phyloP scores from a whole-genome alignment of 1,140 invertebrate species.

The Panonychus citri region DNA sequence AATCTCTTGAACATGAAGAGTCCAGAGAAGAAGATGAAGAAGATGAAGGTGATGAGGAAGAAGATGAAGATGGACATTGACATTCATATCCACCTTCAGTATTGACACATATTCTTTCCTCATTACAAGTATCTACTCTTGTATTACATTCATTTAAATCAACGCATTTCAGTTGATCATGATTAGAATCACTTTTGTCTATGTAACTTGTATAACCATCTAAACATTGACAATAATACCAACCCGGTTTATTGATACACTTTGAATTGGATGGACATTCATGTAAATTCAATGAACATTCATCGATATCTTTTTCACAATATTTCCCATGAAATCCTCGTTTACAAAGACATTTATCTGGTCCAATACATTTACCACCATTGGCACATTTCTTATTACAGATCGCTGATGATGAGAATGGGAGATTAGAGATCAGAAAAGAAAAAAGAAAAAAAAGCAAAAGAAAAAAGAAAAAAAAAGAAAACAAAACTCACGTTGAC shows the following conservation, averaged over 20 bases:
- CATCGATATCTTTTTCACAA: slow-evolving; percentile 67
- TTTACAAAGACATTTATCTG: slow-evolving; percentile 50
- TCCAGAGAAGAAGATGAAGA: too few relatives aligned
- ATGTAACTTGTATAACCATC: slow-evolving; percentile 39
- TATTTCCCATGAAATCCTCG: slow-evolving; percentile 50
- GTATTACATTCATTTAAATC: slow-evolving; percentile 39
- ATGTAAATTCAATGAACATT: slow-evolving; percentile 44
- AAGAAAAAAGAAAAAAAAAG: not conserved
- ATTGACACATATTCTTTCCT: slow-evolving; percentile 56
- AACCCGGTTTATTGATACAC: slow-evolving; percentile 75
- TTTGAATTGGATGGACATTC: slow-evolving; percentile 44
- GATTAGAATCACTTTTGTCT: not conserved
- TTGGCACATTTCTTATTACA: slow-evolving; percentile 56
- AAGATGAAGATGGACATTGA: slow-evolving; percentile 30
- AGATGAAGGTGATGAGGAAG: not conserved
- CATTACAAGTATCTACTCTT: slow-evolving; percentile 42
- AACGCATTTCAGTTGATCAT: slow-evolving; percentile 26
- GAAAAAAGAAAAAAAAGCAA: slow-evolving; percentile 19
- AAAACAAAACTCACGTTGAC: slow-evolving; percentile 39
- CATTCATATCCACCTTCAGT: slow-evolving; percentile 62
- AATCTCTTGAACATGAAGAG: not conserved
- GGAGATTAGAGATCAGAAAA: not conserved
- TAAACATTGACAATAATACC: slow-evolving; percentile 68
- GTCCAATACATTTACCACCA: slow-evolving; percentile 51
- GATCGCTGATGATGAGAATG: slow-evolving; percentile 31